These are phyloP conservation scores for Calameuta pallipes DNA, from an alignment of 2,888 invertebrate species.

Conservation along the genomic window DNA sequence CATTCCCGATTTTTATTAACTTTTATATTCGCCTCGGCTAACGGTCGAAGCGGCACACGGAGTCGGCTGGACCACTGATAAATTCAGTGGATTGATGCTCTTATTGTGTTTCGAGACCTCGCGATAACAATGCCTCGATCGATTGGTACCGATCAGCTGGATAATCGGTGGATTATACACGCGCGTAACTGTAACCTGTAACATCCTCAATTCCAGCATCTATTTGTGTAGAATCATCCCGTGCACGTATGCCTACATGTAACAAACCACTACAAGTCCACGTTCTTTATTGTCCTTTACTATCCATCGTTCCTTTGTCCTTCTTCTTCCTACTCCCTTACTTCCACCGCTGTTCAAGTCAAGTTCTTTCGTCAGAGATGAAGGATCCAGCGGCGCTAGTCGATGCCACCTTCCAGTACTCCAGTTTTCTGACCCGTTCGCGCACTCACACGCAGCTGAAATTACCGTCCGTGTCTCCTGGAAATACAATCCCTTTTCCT, in stretches of 20 bases:
- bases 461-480: background rate
- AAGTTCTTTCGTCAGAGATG: background rate
- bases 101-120: constrained; percentile 35
- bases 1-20: constrained; percentile 10
- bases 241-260: background rate
- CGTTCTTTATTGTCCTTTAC: background rate
- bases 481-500: background rate
- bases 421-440: background rate
- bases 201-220: constrained; percentile 1
- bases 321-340: background rate
- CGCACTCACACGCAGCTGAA: background rate
- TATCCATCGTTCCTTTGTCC: background rate
- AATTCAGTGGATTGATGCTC: constrained; percentile 26
- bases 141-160: constrained; percentile 45
- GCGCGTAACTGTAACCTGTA: constrained; percentile 40
- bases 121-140: constrained; percentile 33
- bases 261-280: background rate
- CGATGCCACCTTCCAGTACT: background rate
- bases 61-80: constrained; percentile 29
- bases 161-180: constrained; percentile 49
- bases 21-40: constrained; percentile 9
- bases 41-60: constrained; percentile 2
- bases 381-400: background rate
- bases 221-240: background rate
- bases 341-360: background rate